Conservation (phyloP, 2,797 vertebrate genomes). For the Ctenosaura bakeri region DNA sequence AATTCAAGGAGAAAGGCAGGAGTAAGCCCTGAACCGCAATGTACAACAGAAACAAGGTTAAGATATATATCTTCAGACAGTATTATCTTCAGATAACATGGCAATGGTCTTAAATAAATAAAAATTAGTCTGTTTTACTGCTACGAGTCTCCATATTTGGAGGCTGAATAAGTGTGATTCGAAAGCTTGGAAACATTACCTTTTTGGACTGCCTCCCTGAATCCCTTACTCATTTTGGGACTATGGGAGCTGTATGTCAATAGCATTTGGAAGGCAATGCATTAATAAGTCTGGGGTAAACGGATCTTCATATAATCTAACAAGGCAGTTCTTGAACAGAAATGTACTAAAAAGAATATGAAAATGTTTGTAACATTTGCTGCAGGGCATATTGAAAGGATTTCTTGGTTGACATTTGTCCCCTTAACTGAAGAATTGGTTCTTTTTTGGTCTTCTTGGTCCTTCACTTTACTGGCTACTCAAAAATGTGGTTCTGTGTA, state of each 20-base stretch:
- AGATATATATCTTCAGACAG: too few relatives aligned
- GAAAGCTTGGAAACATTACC: too few relatives aligned
- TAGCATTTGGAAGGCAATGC: neutral
- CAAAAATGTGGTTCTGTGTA: slow-evolving; percentile 11
- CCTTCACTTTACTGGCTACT: slow-evolving; percentile 21
- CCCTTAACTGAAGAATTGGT: neutral
- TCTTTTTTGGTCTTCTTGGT: neutral
- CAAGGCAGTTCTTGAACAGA: neutral
- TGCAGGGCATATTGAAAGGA: neutral
- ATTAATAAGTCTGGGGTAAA: neutral
- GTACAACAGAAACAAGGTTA: too few relatives aligned
- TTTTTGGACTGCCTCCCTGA: too few relatives aligned
- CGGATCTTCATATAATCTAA: neutral
- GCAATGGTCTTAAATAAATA: too few relatives aligned
- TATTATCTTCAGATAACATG: too few relatives aligned
- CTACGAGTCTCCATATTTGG: too few relatives aligned
- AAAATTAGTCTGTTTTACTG: too few relatives aligned
- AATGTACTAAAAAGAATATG: neutral
- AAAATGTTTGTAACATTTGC: neutral
- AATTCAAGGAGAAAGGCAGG: too few relatives aligned
- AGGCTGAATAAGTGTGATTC: too few relatives aligned
- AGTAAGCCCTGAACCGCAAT: too few relatives aligned
- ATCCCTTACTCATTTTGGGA: too few relatives aligned
- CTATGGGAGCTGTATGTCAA: neutral
- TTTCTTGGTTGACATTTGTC: neutral